Percentiles rank a stretch among this genome's conserved stretches.
These are phyloP conservation scores for Ochropleura leucogaster DNA, from an alignment of 2,888 invertebrate species.

Conservation along the genomic window DNA sequence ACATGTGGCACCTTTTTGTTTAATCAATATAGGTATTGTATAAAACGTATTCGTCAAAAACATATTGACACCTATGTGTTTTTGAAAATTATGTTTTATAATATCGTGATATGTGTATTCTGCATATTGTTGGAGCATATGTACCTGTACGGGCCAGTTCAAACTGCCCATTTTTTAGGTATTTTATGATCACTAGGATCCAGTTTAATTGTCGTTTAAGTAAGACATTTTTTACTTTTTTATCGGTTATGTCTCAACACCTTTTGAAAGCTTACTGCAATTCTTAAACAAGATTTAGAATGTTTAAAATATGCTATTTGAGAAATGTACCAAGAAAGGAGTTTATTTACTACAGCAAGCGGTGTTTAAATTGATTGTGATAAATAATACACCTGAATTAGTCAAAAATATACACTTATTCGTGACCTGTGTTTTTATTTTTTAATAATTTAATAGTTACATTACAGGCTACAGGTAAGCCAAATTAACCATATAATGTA, in stretches of 20 bases:
- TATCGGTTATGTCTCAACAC: conserved; percentile 1
- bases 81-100: conserved; percentile 14
- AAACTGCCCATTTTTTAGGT: conserved; percentile 1
- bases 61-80: not conserved
- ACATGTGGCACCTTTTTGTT: conserved; percentile 31
- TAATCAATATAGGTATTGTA: conserved; percentile 16
- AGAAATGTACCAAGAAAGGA: conserved; percentile 13
- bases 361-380: conserved; percentile 45
- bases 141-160: conserved; percentile 44
- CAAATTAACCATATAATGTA: not conserved
- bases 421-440: conserved; percentile 27
- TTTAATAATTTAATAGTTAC: conserved; percentile 23
- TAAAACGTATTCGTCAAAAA: too few species aligned
- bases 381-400: conserved; percentile 39
- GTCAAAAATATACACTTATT: conserved; percentile 54
- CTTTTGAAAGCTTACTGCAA: not conserved
- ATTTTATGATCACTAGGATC: conserved; percentile 24
- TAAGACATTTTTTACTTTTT: conserved; percentile 29
- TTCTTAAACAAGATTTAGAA: not conserved
- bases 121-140: conserved; percentile 22
- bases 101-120: conserved; percentile 32
- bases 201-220: conserved; percentile 11
- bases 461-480: not conserved
- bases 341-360: not conserved
- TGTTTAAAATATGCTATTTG: not conserved